Percentiles rank a stretch among this genome's conserved stretches.
These are phyloP conservation scores for Argyra leucocephala DNA, from an alignment of 2,888 invertebrate species.

Conservation along the genomic window DNA sequence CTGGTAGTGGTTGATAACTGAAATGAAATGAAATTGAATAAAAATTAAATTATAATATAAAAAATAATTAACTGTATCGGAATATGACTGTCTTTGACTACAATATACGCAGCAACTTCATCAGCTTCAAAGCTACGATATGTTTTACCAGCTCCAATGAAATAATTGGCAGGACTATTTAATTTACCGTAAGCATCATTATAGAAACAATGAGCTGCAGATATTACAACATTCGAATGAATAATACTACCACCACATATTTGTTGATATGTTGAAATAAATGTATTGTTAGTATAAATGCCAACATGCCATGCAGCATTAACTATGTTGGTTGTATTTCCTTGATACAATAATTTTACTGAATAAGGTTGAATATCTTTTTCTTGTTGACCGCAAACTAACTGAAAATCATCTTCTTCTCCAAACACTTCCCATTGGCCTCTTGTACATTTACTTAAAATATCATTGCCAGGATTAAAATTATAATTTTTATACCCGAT, in stretches of 20 bases:
- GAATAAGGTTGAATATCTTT: neutral
- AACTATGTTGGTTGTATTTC: constrained; percentile 17
- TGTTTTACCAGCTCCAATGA: constrained; percentile 25
- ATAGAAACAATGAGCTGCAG: constrained; percentile 30
- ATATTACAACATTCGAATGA: constrained; percentile 28
- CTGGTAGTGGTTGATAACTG: too few relatives aligned
- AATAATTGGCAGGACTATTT: constrained; percentile 13
- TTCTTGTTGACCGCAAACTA: constrained; percentile 28
- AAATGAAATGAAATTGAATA: too few relatives aligned
- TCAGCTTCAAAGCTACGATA: constrained; percentile 16
- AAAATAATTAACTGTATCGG: too few relatives aligned
- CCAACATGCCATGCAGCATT: constrained; percentile 34
- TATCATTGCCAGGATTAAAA: too few relatives aligned
- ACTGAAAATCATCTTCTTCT: constrained; percentile 24
- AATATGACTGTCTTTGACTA: too few relatives aligned
- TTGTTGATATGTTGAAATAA: constrained; percentile 13
- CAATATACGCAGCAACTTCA: too few relatives aligned
- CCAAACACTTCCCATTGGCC: too few relatives aligned
- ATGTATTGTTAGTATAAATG: constrained; percentile 23
- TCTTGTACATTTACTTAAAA: too few relatives aligned
- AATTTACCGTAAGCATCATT: constrained; percentile 13
- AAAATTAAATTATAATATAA: too few relatives aligned
- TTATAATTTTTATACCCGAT: too few relatives aligned
- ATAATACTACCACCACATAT: constrained; percentile 31
- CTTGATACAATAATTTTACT: constrained; percentile 20